Conservation (phyloP, 2,797 vertebrate genomes). For the Carcharodon carcharias region DNA sequence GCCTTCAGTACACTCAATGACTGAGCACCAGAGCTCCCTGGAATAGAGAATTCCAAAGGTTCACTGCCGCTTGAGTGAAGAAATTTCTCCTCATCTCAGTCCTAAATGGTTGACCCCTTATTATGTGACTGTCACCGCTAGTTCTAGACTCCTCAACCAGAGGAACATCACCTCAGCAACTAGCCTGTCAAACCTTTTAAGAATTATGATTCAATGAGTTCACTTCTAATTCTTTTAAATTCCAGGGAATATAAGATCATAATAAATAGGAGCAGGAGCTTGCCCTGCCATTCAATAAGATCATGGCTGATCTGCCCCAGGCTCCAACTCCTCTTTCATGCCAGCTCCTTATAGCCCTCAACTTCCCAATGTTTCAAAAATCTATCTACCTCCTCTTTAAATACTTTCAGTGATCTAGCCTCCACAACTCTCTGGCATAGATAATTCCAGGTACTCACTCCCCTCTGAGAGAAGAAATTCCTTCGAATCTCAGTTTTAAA, state of each 20-base stretch:
- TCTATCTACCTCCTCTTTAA: too few species aligned
- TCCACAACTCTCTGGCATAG: too few species aligned
- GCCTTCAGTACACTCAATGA: neutral
- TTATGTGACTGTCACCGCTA: neutral
- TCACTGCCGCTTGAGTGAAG: neutral
- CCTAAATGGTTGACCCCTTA: neutral
- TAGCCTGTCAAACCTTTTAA: neutral
- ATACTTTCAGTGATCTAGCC: too few species aligned
- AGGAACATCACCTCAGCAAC: neutral
- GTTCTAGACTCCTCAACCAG: neutral
- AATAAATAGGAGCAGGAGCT: too few species aligned
- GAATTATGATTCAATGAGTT: neutral
- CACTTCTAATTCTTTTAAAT: neutral
- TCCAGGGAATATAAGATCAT: neutral
- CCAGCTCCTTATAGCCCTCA: too few species aligned
- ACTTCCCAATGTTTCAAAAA: too few species aligned
- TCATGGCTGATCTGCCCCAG: too few species aligned
- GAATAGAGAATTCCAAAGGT: neutral
- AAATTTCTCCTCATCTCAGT: neutral
- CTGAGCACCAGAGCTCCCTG: neutral
- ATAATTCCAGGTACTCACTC: too few species aligned
- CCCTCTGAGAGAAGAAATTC: too few species aligned
- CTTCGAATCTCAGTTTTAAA: too few species aligned
- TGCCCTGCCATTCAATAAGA: too few species aligned
- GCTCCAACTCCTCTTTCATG: too few species aligned